Base-by-base conservation (phyloP, 2,888 invertebrate species). In the Heteromurus nitidus region DNA sequence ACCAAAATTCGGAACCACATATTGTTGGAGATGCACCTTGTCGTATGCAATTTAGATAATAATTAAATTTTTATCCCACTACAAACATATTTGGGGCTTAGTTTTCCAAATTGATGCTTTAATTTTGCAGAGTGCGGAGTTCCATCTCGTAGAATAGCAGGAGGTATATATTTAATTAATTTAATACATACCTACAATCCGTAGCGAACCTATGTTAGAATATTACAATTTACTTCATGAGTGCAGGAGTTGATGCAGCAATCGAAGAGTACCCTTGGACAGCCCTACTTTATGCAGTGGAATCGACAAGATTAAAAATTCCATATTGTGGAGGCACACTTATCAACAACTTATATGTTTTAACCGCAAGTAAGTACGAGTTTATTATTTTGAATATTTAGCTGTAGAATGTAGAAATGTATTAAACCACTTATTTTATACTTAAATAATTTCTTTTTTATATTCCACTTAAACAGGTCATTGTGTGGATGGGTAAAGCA, bases 181-280 rank as follows among this genome's bases (percentile, higher is more conserved):
- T n/a, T n/a, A n/a, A n/a, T n/a, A n/a, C n/a, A n/a, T n/a, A n/a
- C n/a, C n/a, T n/a, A n/a, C n/a, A n/a, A n/a, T n/a, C n/a, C n/a
- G n/a, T n/a, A n/a, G n/a, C n/a, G n/a, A n/a, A n/a, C n/a, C n/a
- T n/a, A n/a, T n/a, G n/a, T n/a, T n/a, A n/a, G n/a, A n/a, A n/a
- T n/a, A n/a, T n/a, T n/a, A n/a, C n/a, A n/a, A n/a, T n/a, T n/a
- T n/a, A n/a, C n/a, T n/a, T n/a, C n/a, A n/a, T n/a, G n/a, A n/a
- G n/a, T 16, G 55, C 31, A 67, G 84, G 85, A 1, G 82, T 74
- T 50, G 50, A 64, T 1, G 84, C 85, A 0, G 64, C 70, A 28
- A 84, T 85, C n/a, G 60, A 80, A 2, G 73, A 86, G 13, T 82
- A 82, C 53, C 86, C 86, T 3, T 87, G 86, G 87, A 83, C 82